phyloP scores from a whole-genome alignment of 2,888 invertebrate genomes.

The Hyposoter dolosus region DNA sequence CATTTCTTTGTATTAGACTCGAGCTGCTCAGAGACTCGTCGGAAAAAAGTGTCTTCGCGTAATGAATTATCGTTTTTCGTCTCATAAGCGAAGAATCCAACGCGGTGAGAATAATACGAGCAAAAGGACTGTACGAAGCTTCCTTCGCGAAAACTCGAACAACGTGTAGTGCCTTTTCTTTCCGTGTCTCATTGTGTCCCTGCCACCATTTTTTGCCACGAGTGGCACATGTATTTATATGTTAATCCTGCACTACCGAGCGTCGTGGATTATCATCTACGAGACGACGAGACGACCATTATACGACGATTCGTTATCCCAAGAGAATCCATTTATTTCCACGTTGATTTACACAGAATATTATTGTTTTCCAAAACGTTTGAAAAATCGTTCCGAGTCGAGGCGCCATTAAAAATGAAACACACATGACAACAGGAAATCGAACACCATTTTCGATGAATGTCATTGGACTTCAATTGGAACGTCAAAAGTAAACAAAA shows the following conservation, averaged over 20 bases:
- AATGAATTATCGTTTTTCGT: constrained; percentile 24
- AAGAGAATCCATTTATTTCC: neutral
- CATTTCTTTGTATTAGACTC: neutral
- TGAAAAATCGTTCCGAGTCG: neutral
- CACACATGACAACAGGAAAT: neutral
- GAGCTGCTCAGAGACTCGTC: neutral
- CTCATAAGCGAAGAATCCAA: neutral
- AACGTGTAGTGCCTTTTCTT: constrained; percentile 36
- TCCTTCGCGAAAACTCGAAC: constrained; percentile 24
- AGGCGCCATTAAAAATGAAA: neutral
- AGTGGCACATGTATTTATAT: constrained; percentile 19
- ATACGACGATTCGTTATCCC: constrained; percentile 19
- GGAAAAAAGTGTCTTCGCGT: constrained; percentile 6
- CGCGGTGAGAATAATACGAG: neutral
- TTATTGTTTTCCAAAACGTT: neutral
- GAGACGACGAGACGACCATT: neutral
- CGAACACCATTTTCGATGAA: neutral
- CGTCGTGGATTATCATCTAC: constrained; percentile 37
- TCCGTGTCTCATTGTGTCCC: constrained; percentile 39
- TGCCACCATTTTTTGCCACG: constrained; percentile 14
- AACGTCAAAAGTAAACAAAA: neutral
- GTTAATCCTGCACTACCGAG: constrained; percentile 32
- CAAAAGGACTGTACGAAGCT: neutral
- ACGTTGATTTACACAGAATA: constrained; percentile 4
- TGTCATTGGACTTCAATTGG: neutral